These are phyloP conservation scores for Trachelus iudaicus DNA, from an alignment of 2,888 invertebrate genomes.

Conservation along the genomic window DNA sequence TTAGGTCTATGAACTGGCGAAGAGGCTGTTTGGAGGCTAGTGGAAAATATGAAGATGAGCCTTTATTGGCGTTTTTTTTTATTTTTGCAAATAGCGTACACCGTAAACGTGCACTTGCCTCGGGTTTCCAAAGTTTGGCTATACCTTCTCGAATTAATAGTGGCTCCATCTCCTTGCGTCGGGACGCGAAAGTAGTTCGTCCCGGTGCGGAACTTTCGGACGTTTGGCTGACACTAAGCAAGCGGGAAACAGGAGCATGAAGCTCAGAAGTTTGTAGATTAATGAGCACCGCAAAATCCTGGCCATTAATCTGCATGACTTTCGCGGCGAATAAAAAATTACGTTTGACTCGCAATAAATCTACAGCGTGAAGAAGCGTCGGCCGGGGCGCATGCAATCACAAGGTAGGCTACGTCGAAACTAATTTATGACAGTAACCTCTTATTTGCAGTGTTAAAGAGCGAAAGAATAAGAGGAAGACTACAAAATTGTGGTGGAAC, in stretches of 20 bases:
- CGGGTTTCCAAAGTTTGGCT: neutral
- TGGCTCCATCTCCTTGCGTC: neutral
- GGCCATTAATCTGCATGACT: conserved; percentile 8
- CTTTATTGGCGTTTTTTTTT: neutral
- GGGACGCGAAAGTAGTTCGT: neutral
- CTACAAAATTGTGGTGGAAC: neutral
- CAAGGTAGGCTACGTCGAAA: neutral
- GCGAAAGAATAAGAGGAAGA: neutral
- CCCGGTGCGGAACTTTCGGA: neutral
- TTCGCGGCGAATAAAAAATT: conserved; percentile 7
- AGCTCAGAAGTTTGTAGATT: conserved; percentile 10
- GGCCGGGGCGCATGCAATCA: neutral
- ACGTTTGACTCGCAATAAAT: conserved; percentile 15
- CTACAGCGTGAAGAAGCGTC: neutral
- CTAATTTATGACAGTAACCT: neutral
- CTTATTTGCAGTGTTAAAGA: neutral
- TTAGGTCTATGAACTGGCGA: neutral
- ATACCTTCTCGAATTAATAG: neutral
- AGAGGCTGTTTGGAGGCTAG: neutral
- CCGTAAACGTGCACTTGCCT: neutral
- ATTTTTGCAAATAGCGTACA: neutral
- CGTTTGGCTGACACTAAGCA: neutral
- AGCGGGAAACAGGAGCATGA: neutral
- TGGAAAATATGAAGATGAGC: neutral
- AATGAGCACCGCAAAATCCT: conserved; percentile 5